Evolutionary conservation across 2,888 invertebrate genomes (phyloP), one percentile per base, ranked within the genome.

Genomic region (Proisotoma minuta): DNA sequence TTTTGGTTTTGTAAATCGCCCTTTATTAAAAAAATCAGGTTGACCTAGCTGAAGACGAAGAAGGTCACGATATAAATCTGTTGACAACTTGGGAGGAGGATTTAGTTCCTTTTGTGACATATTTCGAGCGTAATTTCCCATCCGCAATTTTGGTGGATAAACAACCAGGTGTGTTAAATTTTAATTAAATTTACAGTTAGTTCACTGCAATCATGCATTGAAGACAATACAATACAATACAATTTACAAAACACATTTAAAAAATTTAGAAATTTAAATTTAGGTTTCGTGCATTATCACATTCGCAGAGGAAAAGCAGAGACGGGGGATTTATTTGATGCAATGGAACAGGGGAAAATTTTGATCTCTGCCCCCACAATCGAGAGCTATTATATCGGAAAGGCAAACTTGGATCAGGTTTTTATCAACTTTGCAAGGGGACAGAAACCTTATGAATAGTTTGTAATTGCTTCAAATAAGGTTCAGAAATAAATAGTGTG

Each of bases 61-160:
- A 59, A 2, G n/a, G 48, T 15, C 59, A 43, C 1, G 57, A 60
- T 8, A 12, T 43, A 1, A 57, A n/a, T n/a, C n/a, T 48, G 27
- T 18, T 61, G 23, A 58, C 56, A 1, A 61, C 60, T 10, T 66
- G 66, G 65, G 66, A 66, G 49, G 60, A 66, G n/a, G 62, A 66
- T 22, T 22, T 66, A 3, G 29, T 59, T 26, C 57, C 57, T n/a
- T 66, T 66, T 43, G 51, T 59, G n/a, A 54, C 50, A 2, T 62
- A 20, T 28, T 65, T 65, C 50, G 62, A 62, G 34, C 24, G 49
- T 15, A 39, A 48, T 10, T 65, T 65, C 43, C 65, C 65, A 20
- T 56, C 51, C 34, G 28, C 61, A 12, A 51, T 66, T 5, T 24
- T 66, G 4, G 62, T 66, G 1, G 66, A 66, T 24, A 66, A 57